Evolutionary conservation across 2,888 invertebrate genomes (phyloP).

Genomic region (Chesias legatella): DNA sequence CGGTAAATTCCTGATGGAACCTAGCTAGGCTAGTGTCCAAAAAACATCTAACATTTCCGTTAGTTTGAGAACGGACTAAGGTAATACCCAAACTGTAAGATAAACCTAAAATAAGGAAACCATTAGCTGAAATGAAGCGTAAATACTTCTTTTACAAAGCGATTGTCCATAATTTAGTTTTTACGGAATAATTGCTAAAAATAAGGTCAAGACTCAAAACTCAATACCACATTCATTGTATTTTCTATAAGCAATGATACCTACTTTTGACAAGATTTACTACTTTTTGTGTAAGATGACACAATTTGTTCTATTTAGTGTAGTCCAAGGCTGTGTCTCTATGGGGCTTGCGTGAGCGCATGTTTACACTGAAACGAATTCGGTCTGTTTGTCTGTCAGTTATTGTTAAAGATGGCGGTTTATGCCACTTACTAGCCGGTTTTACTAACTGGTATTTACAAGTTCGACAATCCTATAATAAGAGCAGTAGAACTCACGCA

Average conservation of each 20-base stretch:
- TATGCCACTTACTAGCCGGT: too few species aligned
- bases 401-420: not conserved
- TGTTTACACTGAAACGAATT: conserved; percentile 5
- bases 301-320: conserved; percentile 8
- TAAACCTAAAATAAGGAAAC: conserved; percentile 8
- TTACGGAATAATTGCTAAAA: conserved; percentile 3
- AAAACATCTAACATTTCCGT: too few species aligned
- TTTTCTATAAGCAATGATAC: too few species aligned
- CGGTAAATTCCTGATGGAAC: too few species aligned
- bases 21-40: too few species aligned
- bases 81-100: too few species aligned
- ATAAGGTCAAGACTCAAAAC: conserved; percentile 11
- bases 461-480: too few species aligned
- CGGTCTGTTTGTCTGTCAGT: conserved; percentile 6
- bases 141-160: conserved; percentile 40
- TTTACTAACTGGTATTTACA: too few species aligned
- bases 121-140: conserved; percentile 19
- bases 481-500: too few species aligned
- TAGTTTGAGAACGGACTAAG: too few species aligned
- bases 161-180: conserved; percentile 28
- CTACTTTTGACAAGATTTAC: too few species aligned
- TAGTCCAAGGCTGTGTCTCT: not conserved
- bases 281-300: conserved; percentile 10
- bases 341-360: not conserved
- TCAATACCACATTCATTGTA: too few species aligned